These are phyloP conservation scores for Pyrrhia umbra DNA, from an alignment of 2,888 invertebrate genomes.

Conservation along the genomic window DNA sequence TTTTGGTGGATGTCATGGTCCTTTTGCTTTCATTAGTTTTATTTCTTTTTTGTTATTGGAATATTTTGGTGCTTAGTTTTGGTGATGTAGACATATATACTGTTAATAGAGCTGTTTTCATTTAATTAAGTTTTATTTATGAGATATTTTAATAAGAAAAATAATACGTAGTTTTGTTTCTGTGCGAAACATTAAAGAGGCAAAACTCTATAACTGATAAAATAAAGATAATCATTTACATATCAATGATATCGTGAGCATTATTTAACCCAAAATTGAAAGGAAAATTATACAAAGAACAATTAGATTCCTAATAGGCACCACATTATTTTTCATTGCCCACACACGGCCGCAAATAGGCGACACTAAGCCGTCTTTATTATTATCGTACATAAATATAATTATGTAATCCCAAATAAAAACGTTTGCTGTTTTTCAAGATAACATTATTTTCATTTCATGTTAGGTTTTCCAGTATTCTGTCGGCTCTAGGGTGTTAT, in stretches of 20 bases:
- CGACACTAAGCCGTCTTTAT: conserved; percentile 33
- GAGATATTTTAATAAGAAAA: neutral
- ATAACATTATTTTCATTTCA: conserved; percentile 33
- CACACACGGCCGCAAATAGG: conserved; percentile 17
- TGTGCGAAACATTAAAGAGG: neutral
- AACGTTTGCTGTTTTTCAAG: conserved; percentile 42
- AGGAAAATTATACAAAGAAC: conserved; percentile 25
- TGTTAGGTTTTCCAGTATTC: conserved; percentile 13
- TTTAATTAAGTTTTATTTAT: neutral
- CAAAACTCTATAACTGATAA: neutral
- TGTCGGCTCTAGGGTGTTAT: conserved; percentile 2
- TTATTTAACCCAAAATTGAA: conserved; percentile 1
- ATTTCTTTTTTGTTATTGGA: conserved; percentile 17
- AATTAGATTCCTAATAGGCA: conserved; percentile 34
- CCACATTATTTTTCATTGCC: conserved; percentile 48
- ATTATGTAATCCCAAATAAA: conserved; percentile 44
- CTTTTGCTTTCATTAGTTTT: conserved; percentile 22
- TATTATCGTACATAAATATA: conserved; percentile 37
- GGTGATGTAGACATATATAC: conserved; percentile 3
- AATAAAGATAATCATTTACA: neutral
- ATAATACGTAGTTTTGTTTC: too few species aligned
- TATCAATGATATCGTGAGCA: neutral
- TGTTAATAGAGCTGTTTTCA: neutral
- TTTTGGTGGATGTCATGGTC: conserved; percentile 28
- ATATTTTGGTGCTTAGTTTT: conserved; percentile 14